Evolutionary conservation across 2,797 vertebrate genomes (phyloP), one percentile per base, ranked within the genome.

Genomic region (Eleutherodactylus coqui): DNA sequence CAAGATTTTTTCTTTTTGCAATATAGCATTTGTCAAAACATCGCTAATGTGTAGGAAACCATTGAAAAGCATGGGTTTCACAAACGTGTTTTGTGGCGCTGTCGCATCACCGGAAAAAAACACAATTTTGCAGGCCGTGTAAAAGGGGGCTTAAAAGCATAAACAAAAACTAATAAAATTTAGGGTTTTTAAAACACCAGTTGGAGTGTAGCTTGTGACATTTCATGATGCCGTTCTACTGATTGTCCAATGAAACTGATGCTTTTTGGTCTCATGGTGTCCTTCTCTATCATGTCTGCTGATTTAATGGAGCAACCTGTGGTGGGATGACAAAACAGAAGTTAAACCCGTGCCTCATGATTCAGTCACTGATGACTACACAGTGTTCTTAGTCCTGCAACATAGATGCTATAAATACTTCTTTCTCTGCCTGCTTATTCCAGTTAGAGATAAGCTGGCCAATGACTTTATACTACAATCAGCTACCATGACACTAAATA

Each of bases 311-410:
- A 79, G 55, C 77, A 62, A 62, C 49, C 69, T 60, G 72, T 45
- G 38, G 53, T 8, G 36, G 27, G 69, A 32, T 58, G 17, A 49
- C 41, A 76, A 76, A 47, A 67, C 27, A 67, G 78, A 80, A 67
- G 58, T 80, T 79, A 49, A 34, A 47, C 60, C 49, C 60, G 43
- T 80, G 78, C 49, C 34, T 73, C 9, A 55, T 80, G 78, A 80
- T 21, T 80, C 78, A 80, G 4, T 7, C 45, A 34, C 17, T 19
- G 1, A 17, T 80, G 77, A 79, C 55, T 16, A 14, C 14, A 27
- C 76, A 79, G 43, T 24, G 17, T 79, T 17, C 34, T n/a, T 34
- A 60, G 76, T 36, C n/a, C 67, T 41, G 67, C 24, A 62, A 45
- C 5, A 4, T 8, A 76, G 14, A 43, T 64, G 38, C 78, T 80